These are phyloP conservation scores for Peromyscus melanophrys DNA, from an alignment of 2,797 vertebrate genomes.

Conservation along the genomic window DNA sequence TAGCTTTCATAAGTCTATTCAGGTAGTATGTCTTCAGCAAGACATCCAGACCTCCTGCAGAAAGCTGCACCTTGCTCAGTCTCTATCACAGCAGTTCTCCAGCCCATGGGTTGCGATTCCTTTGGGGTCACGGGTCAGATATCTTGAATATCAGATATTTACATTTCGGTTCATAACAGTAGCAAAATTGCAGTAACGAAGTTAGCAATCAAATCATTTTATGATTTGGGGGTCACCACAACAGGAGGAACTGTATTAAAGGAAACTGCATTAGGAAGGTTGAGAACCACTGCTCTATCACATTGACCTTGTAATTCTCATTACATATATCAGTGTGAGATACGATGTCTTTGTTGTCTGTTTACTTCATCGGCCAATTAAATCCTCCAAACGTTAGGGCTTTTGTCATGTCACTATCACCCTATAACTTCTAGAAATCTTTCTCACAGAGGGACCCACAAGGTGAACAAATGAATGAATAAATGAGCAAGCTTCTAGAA, in stretches of 20 bases:
- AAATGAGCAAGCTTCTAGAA: background rate
- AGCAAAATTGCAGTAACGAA: background rate
- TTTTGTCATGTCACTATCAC: background rate
- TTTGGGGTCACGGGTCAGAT: background rate
- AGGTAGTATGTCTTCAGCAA: background rate
- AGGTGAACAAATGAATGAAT: background rate
- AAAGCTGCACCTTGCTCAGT: background rate
- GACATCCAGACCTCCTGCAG: fast-evolving
- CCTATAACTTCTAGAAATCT: background rate
- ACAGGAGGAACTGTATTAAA: background rate
- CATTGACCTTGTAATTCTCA: background rate
- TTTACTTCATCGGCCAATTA: background rate
- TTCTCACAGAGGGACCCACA: background rate
- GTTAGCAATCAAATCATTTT: background rate
- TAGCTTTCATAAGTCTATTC: background rate
- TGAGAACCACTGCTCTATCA: background rate
- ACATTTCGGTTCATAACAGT: background rate
- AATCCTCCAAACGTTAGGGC: background rate
- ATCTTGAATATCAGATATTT: background rate
- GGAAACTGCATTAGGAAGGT: background rate
- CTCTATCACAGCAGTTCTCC: background rate
- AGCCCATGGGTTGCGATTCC: background rate
- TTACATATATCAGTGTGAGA: background rate
- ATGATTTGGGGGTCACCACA: background rate
- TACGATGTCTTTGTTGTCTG: background rate